These are phyloP conservation scores for Geophilus truncorum DNA, from an alignment of 2,888 invertebrate species.

Conservation along the genomic window DNA sequence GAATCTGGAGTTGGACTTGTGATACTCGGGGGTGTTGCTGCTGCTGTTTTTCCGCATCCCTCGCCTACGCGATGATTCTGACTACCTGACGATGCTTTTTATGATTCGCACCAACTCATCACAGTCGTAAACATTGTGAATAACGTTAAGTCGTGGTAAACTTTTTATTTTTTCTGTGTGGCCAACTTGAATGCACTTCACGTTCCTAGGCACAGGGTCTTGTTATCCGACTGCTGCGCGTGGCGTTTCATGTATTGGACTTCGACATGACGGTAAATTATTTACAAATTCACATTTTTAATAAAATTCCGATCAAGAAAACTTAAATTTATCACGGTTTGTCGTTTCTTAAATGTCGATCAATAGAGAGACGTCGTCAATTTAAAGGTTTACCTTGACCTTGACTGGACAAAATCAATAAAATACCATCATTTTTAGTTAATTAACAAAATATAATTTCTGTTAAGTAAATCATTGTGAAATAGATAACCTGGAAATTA, in stretches of 20 bases:
- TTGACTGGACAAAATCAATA: no score
- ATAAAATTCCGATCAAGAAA: neutral
- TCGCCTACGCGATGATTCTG: neutral
- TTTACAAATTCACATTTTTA: neutral
- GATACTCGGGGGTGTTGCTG: neutral
- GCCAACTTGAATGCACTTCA: constrained; percentile 37
- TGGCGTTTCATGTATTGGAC: constrained; percentile 42
- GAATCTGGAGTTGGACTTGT: neutral
- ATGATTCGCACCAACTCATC: neutral
- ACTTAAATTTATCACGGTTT: neutral
- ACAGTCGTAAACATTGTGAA: neutral
- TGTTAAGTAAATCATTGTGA: no score
- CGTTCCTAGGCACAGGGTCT: constrained; percentile 43
- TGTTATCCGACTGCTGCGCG: constrained; percentile 42
- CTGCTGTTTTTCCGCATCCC: neutral
- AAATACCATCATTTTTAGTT: no score
- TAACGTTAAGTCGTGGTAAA: neutral
- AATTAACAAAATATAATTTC: no score
- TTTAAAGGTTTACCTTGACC: constrained; percentile 3
- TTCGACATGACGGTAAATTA: constrained; percentile 42
- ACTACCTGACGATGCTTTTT: neutral
- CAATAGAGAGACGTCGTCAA: neutral
- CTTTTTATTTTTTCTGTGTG: neutral
- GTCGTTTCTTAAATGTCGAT: neutral
- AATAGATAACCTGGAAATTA: no score